Evolutionary conservation across 2,797 vertebrate species (phyloP).

Genomic region (Hydrolagus colliei): DNA sequence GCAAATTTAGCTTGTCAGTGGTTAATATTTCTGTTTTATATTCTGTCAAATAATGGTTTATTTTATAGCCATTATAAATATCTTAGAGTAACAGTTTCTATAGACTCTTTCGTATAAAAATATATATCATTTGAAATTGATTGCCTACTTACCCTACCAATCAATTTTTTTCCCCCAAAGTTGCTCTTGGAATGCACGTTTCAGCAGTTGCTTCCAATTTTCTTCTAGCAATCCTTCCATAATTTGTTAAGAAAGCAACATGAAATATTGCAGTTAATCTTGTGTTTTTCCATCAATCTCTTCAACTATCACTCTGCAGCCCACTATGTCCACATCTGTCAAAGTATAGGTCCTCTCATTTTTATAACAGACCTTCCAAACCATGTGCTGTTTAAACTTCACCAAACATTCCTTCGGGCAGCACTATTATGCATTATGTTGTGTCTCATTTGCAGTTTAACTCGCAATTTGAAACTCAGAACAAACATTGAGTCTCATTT

Average conservation of each 20-base stretch:
- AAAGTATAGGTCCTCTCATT: constrained; percentile 45
- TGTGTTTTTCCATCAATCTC: constrained; percentile 49
- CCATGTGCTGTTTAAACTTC: constrained; percentile 47
- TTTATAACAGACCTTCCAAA: constrained; percentile 48
- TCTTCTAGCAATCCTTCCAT: constrained; percentile 16
- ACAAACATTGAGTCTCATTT: neutral
- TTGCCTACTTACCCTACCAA: neutral
- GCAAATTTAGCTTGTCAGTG: neutral
- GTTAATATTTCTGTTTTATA: constrained; percentile 2
- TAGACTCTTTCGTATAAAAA: neutral
- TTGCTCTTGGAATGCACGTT: constrained; percentile 41
- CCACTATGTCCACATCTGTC: constrained; percentile 45
- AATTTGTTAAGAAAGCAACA: constrained; percentile 37
- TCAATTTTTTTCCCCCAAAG: constrained; percentile 25
- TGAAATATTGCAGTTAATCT: constrained; percentile 48
- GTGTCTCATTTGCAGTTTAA: neutral
- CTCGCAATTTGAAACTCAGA: constrained; percentile 9
- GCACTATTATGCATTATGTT: neutral
- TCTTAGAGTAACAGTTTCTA: neutral
- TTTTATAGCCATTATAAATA: constrained; percentile 3
- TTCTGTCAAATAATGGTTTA: neutral
- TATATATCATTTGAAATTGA: neutral
- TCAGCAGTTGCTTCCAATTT: constrained; percentile 43
- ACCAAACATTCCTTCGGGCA: neutral
- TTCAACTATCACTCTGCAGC: constrained; percentile 44